Evolutionary conservation across 1,140 invertebrate species (phyloP).

Genomic region (Ridgeia piscesae): DNA sequence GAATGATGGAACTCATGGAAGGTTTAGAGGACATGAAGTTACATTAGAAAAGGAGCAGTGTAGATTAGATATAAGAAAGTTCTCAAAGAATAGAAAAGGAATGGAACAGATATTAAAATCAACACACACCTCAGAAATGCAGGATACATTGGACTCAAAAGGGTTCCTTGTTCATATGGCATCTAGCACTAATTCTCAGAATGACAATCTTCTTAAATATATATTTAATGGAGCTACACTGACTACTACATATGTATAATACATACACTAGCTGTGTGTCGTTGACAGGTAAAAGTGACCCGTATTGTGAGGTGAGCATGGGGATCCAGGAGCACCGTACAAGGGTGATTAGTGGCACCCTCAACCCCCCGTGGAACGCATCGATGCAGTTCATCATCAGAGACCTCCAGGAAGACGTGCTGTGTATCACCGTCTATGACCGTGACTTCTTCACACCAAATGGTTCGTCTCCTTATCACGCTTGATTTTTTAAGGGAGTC

Average conservation of each 20-base stretch:
- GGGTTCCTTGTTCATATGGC: too few relatives aligned
- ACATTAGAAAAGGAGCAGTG: too few relatives aligned
- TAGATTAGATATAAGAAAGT: too few relatives aligned
- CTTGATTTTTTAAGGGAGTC: too few relatives aligned
- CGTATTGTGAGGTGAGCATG: constrained; percentile 79
- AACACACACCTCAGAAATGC: too few relatives aligned
- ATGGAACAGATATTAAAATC: too few relatives aligned
- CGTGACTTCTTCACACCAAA: constrained; percentile 77
- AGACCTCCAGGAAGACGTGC: constrained; percentile 72
- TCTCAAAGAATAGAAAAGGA: too few relatives aligned
- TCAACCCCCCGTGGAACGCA: constrained; percentile 75
- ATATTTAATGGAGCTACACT: not conserved
- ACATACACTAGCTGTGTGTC: not conserved
- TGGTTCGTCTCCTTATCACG: constrained; percentile 67
- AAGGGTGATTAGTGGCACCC: constrained; percentile 64
- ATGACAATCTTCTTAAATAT: too few relatives aligned
- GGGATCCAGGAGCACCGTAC: constrained; percentile 76
- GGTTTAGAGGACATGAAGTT: too few relatives aligned
- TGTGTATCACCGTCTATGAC: constrained; percentile 78
- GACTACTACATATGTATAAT: not conserved
- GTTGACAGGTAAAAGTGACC: constrained; percentile 63
- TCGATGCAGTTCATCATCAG: constrained; percentile 83
- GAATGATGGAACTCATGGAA: too few relatives aligned
- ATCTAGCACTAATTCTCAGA: too few relatives aligned
- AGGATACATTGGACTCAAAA: too few relatives aligned